Evolutionary conservation across 2,797 vertebrate species (phyloP), one percentile per base, ranked within the genome.

Genomic region (Melopsittacus undulatus): DNA sequence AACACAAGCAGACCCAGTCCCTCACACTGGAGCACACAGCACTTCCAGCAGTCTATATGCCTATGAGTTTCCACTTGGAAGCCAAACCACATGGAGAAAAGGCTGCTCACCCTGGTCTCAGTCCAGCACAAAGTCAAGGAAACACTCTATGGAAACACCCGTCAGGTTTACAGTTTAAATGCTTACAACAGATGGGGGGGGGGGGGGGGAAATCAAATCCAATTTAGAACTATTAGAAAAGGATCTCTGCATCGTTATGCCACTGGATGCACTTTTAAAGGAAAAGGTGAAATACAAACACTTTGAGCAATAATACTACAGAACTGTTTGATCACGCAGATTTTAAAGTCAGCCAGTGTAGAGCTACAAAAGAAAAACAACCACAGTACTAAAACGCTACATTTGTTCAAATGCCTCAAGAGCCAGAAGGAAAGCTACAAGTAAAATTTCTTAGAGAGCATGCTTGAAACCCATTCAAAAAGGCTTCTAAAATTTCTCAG

Each of bases 121-220:
- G 69, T 29, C 32, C 48, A 67, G 43, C 12, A 5, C 0, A 3
- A 6, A 40, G 34, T 18, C 63, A 91, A 92, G 27, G 63, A 57
- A 77, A 34, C 0, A 1, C 13, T 40, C 13, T 3, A 1, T 7
- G 32, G 52, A 89, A 72, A 12, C 1, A 1, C 10, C 20, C 12
- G 62, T 30, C 63, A 87, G 16, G 10, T 69, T 92, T 22, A 70
- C 3, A 10, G 27, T 48, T 83, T n/a, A 87, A 83, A 48, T 42
- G 15, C 32, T 54, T 38, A 34, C 2, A 1, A 81, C 17, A n/a
- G n/a, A n/a, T n/a, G n/a, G n/a, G n/a, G n/a, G n/a, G n/a, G n/a
- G n/a, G n/a, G n/a, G n/a, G n/a, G n/a, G n/a, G n/a, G n/a, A n/a
- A n/a, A n/a, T 11, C 30, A 84, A 29, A 84, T 22, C 11, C 66